Evolutionary conservation across 2,113 vertebrate species (phyloP), one percentile per base, ranked within the genome.

Genomic region (Aspidoscelis tigris): DNA sequence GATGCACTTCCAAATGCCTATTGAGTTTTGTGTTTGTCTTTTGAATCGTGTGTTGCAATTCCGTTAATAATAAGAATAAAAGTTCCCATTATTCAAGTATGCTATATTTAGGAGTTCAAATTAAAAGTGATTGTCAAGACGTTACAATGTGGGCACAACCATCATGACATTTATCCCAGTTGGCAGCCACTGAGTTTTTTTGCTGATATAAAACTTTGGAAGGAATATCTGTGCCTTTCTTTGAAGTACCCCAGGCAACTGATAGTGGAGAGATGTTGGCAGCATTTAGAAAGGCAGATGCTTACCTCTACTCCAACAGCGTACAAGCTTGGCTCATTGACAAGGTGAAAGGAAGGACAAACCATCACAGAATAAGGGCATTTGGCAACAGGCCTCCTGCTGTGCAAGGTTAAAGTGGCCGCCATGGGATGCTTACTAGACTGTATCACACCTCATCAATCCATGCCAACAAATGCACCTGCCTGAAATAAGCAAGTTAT

Each of bases 341-440:
- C 96, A 96, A 96, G 95, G 94, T 96, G 95, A 96, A 88, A 92
- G 92, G 95, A 96, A 96, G 95, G 95, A 96, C 94, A 96, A 94
- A 88, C 81, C 91, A 79, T 95, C 92, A 16, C 93, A 93, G 95
- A 93, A 91, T 91, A 93, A 89, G 93, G 94, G 93, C 93, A 95
- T 92, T 95, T 94, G 96, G 93, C 96, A 96, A 93, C 93, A 95
- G 93, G 90, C 93, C 93, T 85, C 87, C 90, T 93, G 91, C 89
- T 84, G 53, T 88, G 90, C 84, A 95, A 96, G 95, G 94, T 93
- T 95, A 95, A 96, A 94, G 0, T 84, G 93, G 96, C 95, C 92
- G 94, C 94, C 93, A 81, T 92, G 88, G 93, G 92, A 88, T 92
- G 92, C 90, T 92, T 94, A 87, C 90, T 94, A 70, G 18, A 91